These are phyloP conservation scores for Arenicola marina DNA, from an alignment of 2,888 invertebrate genomes.

Conservation along the genomic window DNA sequence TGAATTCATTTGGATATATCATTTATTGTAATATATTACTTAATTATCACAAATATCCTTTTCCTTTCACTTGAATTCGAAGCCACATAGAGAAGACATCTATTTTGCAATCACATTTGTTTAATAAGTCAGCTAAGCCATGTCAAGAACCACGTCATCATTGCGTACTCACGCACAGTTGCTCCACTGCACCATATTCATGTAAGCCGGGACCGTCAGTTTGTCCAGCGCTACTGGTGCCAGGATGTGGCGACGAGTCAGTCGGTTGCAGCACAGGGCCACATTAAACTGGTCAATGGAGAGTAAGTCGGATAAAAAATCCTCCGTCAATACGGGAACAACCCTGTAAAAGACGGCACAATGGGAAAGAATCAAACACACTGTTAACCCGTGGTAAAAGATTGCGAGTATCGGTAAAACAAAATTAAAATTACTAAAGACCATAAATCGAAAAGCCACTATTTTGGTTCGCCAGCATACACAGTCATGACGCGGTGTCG, in stretches of 20 bases:
- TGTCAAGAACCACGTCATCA: not conserved
- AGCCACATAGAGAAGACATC: too few species aligned
- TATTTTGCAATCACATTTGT: too few species aligned
- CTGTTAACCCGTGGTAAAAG: too few species aligned
- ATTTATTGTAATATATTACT: too few species aligned
- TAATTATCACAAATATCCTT: not conserved
- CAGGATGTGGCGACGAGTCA: slow-evolving; percentile 38
- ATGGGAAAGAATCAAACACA: not conserved
- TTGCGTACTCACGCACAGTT: slow-evolving; percentile 50
- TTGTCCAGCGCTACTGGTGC: slow-evolving; percentile 47
- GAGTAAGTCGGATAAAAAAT: slow-evolving; percentile 38
- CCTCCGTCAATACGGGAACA: slow-evolving; percentile 43
- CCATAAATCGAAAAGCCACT: not conserved
- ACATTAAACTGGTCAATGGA: slow-evolving; percentile 56
- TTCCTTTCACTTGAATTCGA: too few species aligned
- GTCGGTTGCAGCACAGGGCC: slow-evolving; percentile 52
- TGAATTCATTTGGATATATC: too few species aligned
- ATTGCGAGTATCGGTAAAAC: not conserved
- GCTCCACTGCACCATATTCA: slow-evolving; percentile 53
- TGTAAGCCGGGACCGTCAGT: slow-evolving; percentile 49
- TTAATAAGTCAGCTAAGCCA: too few species aligned
- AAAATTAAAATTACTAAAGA: not conserved
- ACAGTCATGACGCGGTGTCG: too few species aligned
- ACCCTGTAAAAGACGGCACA: slow-evolving; percentile 37
- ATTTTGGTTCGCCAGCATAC: too few species aligned